These are phyloP conservation scores for Dysmachus trigonus DNA, from an alignment of 2,888 invertebrate species.

Conservation along the genomic window DNA sequence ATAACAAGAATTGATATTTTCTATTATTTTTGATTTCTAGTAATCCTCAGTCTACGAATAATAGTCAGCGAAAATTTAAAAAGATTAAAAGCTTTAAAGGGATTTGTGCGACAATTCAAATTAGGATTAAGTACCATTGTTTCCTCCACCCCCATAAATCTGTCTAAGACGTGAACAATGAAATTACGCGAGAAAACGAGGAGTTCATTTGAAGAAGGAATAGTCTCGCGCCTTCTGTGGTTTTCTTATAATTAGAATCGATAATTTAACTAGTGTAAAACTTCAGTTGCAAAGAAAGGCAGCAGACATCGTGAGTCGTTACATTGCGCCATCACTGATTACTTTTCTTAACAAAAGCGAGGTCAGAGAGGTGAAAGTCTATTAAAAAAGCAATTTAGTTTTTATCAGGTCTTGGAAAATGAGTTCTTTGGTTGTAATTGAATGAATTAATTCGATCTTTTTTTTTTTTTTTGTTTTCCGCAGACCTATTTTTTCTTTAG, in stretches of 20 bases:
- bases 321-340: background rate
- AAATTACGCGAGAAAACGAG: background rate
- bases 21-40: background rate
- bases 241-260: background rate
- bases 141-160: background rate
- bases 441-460: background rate
- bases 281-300: background rate
- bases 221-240: background rate
- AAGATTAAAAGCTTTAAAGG: background rate
- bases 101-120: background rate
- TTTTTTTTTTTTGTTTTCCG: no score
- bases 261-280: slow-evolving; percentile 1
- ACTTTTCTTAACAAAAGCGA: background rate
- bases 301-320: background rate
- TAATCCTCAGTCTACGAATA: background rate
- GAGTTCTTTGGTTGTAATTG: slow-evolving; percentile 7
- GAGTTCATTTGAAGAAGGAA: background rate
- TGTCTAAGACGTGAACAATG: background rate
- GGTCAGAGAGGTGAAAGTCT: background rate
- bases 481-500: background rate
- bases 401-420: slow-evolving; percentile 2
- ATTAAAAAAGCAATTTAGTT: slow-evolving; percentile 31
- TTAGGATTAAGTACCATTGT: background rate
- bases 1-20: no score
- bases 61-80: background rate